Conservation (phyloP, 2,113 vertebrate species). For the Gymnorhina tibicen region DNA sequence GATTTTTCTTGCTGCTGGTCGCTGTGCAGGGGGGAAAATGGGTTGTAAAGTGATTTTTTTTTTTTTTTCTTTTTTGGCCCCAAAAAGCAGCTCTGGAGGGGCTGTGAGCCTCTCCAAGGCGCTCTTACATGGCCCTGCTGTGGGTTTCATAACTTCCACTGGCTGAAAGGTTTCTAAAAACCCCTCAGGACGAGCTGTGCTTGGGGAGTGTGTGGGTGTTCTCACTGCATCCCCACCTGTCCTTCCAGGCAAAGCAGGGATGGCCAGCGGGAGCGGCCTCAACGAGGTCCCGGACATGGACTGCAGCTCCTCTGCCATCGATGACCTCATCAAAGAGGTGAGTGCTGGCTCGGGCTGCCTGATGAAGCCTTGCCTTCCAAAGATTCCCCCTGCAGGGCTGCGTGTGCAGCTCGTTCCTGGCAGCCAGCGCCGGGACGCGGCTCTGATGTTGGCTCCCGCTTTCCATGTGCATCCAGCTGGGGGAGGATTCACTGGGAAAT, state of each 20-base stretch:
- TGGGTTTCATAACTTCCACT: background rate
- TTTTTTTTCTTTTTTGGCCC: background rate
- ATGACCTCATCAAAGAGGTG: conserved; percentile 90
- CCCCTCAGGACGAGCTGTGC: accelerated
- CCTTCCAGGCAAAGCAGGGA: conserved; percentile 75
- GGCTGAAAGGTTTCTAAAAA: background rate
- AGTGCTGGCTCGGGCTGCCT: accelerated
- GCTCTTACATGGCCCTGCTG: accelerated
- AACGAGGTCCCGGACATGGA: conserved; percentile 81
- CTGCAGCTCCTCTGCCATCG: conserved; percentile 80
- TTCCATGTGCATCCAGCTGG: background rate
- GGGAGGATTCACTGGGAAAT: background rate
- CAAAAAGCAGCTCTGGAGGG: background rate
- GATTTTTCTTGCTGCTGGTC: background rate
- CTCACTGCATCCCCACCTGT: background rate
- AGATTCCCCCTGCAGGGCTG: accelerated
- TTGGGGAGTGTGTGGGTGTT: accelerated
- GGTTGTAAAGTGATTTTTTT: background rate
- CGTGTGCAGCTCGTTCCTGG: accelerated
- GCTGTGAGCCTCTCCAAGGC: background rate
- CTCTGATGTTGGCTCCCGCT: background rate
- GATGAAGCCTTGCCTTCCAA: accelerated
- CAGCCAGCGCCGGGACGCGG: accelerated
- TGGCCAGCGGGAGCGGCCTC: conserved; percentile 37
- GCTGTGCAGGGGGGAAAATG: accelerated